Evolutionary conservation across 1,140 invertebrate genomes (phyloP).

Genomic region (Parapsyche elsis): DNA sequence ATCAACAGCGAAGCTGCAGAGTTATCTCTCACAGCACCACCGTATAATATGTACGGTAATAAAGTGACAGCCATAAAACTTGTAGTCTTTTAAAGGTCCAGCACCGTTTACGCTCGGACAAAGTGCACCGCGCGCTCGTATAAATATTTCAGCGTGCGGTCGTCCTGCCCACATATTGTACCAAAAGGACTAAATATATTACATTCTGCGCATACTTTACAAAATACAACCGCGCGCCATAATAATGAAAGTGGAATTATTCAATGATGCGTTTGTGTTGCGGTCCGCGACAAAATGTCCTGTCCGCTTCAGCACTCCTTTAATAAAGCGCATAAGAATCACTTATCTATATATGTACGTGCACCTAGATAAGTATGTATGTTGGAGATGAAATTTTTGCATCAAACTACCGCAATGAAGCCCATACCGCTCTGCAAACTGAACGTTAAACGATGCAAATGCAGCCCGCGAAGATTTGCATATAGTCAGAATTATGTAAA

Average conservation of each 20-base stretch:
- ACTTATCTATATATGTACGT: no score
- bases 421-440: no score
- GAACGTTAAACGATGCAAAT: no score
- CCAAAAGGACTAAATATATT: slow-evolving; percentile 33
- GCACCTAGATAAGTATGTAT: no score
- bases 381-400: no score
- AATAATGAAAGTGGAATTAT: slow-evolving; percentile 11
- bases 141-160: slow-evolving; percentile 28
- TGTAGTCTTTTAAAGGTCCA: slow-evolving; percentile 14
- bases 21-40: no score
- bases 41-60: background rate
- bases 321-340: no score
- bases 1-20: no score
- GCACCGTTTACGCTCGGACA: slow-evolving; percentile 17
- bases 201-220: slow-evolving; percentile 26
- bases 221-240: background rate
- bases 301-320: no score
- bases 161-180: slow-evolving; percentile 17
- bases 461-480: no score
- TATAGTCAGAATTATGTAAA: no score
- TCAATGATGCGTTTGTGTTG: background rate
- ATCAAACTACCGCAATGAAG: no score
- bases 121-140: slow-evolving; percentile 12
- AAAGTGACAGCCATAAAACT: slow-evolving; percentile 17
- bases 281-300: background rate